Conservation (phyloP, 2,888 invertebrate genomes). For the Callyntrura guangdongensis region DNA sequence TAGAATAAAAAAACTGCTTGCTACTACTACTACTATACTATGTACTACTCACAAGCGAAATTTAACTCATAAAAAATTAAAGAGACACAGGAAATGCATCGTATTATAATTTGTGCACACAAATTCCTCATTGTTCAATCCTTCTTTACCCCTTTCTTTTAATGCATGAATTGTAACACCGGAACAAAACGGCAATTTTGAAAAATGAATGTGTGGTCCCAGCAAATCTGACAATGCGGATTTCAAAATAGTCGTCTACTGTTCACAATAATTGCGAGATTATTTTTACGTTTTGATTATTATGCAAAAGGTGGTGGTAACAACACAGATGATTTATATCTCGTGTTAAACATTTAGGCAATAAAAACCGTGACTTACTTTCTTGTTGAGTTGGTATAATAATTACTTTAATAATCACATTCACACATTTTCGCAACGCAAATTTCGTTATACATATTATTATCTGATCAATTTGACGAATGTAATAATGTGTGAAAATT, state of each 20-base stretch:
- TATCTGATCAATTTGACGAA: constrained; percentile 50
- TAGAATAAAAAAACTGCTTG: constrained; percentile 3
- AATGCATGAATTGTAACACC: constrained; percentile 27
- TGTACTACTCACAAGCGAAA: constrained; percentile 9
- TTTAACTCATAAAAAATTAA: background rate
- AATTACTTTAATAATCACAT: constrained; percentile 43
- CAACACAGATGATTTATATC: constrained; percentile 2
- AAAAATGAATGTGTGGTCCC: constrained; percentile 7
- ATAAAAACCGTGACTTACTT: constrained; percentile 54
- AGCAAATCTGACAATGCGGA: constrained; percentile 6
- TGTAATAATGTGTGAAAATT: constrained; percentile 20
- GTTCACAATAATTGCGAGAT: background rate
- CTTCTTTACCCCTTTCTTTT: background rate
- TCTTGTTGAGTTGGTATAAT: background rate
- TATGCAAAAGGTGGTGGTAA: constrained; percentile 11
- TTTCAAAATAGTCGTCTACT: constrained; percentile 33
- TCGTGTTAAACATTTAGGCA: constrained; percentile 36
- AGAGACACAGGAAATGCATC: constrained; percentile 5
- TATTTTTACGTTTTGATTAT: no score
- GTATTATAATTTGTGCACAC: background rate
- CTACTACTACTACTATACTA: background rate
- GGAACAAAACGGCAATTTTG: constrained; percentile 14
- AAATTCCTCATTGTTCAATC: constrained; percentile 37
- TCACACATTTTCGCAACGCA: background rate
- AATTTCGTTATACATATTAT: background rate